Percentiles rank a stretch among this genome's conserved stretches.
Evolutionary conservation across 2,888 invertebrate species (phyloP).

Genomic region (Hyles lineata): DNA sequence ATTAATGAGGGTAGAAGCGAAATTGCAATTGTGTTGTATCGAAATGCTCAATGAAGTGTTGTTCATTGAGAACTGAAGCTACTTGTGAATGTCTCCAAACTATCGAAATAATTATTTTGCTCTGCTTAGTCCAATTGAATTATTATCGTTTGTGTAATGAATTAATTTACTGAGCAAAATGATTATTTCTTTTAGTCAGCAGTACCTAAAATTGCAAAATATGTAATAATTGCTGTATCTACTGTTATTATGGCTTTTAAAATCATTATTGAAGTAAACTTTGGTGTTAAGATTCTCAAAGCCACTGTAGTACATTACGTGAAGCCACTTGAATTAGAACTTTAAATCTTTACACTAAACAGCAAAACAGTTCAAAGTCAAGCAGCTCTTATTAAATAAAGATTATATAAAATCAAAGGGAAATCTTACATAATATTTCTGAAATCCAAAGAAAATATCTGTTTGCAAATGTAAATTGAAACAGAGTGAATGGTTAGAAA

Average conservation of each 20-base stretch:
- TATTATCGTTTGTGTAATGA: constrained; percentile 24
- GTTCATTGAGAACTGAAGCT: constrained; percentile 77
- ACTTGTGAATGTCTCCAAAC: constrained; percentile 72
- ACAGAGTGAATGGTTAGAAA: constrained; percentile 67
- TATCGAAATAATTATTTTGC: constrained; percentile 55
- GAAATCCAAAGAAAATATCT: constrained; percentile 46
- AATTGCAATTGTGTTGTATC: constrained; percentile 80
- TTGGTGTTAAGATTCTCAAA: constrained; percentile 43
- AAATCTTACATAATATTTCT: constrained; percentile 73
- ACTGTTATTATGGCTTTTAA: constrained; percentile 60
- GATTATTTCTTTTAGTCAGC: constrained; percentile 56
- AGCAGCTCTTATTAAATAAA: constrained; percentile 43
- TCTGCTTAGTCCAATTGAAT: constrained; percentile 29
- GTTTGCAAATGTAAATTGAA: constrained; percentile 74
- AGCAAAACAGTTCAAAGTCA: constrained; percentile 49
- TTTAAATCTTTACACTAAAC: constrained; percentile 31
- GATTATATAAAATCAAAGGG: constrained; percentile 59
- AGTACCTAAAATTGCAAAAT: constrained; percentile 55
- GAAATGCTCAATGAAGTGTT: constrained; percentile 75
- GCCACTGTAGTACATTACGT: constrained; percentile 55
- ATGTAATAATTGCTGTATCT: constrained; percentile 62
- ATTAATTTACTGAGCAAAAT: constrained; percentile 39
- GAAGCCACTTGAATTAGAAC: constrained; percentile 56
- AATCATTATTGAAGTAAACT: constrained; percentile 37
- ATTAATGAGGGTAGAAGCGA: constrained; percentile 85